phyloP scores from a whole-genome alignment of 2,888 invertebrate genomes.

The Oligia fasciuncula region DNA sequence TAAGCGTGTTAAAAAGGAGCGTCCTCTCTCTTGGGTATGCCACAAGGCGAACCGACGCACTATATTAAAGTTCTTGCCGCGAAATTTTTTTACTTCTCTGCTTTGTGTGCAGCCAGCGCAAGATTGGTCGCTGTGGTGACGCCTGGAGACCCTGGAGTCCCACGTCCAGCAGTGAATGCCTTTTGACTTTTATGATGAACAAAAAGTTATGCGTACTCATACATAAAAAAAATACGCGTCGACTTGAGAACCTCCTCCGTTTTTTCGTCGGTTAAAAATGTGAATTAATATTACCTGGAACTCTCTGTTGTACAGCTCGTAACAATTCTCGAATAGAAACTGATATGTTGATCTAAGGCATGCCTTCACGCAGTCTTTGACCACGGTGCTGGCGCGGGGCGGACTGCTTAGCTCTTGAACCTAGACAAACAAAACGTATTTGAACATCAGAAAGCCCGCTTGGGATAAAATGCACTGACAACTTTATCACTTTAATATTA shows the following conservation, averaged over 20 bases:
- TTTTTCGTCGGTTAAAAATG: background rate
- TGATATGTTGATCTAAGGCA: slow-evolving; percentile 99
- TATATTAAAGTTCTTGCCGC: background rate
- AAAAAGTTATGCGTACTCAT: too few relatives aligned
- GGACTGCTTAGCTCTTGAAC: slow-evolving; percentile 99
- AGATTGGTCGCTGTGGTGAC: background rate
- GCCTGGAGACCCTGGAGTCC: too few relatives aligned
- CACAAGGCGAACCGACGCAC: background rate
- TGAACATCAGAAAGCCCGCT: background rate
- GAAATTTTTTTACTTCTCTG: background rate
- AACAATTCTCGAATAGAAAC: slow-evolving; percentile 99
- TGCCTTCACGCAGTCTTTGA: slow-evolving; percentile 99
- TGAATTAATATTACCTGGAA: slow-evolving; percentile 91
- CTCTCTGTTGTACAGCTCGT: slow-evolving; percentile 98
- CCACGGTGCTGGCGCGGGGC: slow-evolving; percentile 99
- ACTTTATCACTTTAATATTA: background rate
- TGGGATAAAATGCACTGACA: background rate
- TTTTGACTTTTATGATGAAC: background rate
- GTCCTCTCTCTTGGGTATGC: background rate
- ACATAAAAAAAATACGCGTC: too few relatives aligned
- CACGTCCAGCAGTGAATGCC: background rate
- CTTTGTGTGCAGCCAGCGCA: background rate
- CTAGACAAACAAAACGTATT: slow-evolving; percentile 81
- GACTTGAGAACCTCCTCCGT: too few relatives aligned
- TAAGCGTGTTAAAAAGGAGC: background rate